Conservation (phyloP, 2,888 invertebrate species). For the Hemithea aestivaria region DNA sequence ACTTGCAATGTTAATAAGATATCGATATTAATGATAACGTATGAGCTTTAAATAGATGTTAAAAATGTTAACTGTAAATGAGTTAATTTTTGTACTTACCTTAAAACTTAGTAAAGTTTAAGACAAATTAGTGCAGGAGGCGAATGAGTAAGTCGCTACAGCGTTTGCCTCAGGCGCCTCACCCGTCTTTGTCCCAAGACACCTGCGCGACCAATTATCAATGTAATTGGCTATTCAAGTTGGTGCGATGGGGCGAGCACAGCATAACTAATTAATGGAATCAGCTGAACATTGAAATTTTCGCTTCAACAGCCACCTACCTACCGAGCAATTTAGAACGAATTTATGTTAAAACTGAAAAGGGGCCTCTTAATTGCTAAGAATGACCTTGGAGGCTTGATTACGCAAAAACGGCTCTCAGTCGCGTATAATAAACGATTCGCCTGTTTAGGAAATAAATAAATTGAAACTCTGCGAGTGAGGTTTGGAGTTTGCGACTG, state of each 20-base stretch:
- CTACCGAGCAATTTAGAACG: slow-evolving; percentile 39
- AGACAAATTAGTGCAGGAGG: no score
- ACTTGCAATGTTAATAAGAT: no score
- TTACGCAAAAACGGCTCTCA: slow-evolving; percentile 29
- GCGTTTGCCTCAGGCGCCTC: slow-evolving; percentile 1
- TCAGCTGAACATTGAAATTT: slow-evolving; percentile 74
- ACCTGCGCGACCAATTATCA: slow-evolving; percentile 75
- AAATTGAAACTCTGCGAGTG: slow-evolving; percentile 13
- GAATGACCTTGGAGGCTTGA: slow-evolving; percentile 31
- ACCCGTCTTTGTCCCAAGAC: slow-evolving; percentile 58
- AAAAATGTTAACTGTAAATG: no score
- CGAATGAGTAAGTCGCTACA: no score
- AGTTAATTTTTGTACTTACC: no score
- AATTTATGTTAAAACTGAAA: slow-evolving; percentile 48
- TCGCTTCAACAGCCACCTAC: slow-evolving; percentile 53
- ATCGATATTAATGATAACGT: no score
- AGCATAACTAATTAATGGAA: slow-evolving; percentile 72
- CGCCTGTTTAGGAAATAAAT: slow-evolving; percentile 24
- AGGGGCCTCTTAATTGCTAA: slow-evolving; percentile 28
- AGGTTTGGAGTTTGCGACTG: slow-evolving; percentile 3
- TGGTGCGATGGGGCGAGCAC: slow-evolving; percentile 62
- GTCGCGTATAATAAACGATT: slow-evolving; percentile 26
- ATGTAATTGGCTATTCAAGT: slow-evolving; percentile 76
- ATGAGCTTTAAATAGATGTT: no score
- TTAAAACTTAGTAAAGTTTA: no score